Evolutionary conservation across 2,113 vertebrate species (phyloP), one percentile per base, ranked within the genome.

Genomic region (Heptranchias perlo): DNA sequence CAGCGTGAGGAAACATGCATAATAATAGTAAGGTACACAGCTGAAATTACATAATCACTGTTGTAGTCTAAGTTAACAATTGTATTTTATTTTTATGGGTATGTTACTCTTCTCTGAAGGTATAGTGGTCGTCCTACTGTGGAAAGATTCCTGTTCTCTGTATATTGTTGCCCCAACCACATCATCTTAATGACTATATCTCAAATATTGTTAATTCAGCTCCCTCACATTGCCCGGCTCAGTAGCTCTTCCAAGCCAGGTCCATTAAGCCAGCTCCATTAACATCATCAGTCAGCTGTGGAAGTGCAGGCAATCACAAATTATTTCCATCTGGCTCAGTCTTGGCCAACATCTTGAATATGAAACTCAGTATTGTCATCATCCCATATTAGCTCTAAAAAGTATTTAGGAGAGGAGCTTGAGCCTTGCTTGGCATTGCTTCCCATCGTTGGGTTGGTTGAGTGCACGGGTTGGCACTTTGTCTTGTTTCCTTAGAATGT

Each of bases 251-350:
- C 49, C 49, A 89, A 58, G 52, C 31, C 87, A 91, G 87, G 35
- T 25, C 28, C 87, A 91, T 91, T 61, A 58, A 91, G 87, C 35
- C 52, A 91, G 87, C n/a, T 61, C 54, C 52, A 91, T 35, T 91
- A 31, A 91, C 44, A 16, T n/a, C 35, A 35, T 91, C 31, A 91
- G 87, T 91, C 87, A 61, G 87, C 87, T 61, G 58, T 58, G 87
- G 54, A 91, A 91, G 54, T 58, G 58, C 87, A 91, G 54, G 54
- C 87, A 91, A 13, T 61, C 58, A 61, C 87, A 91, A 91, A 91
- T 91, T 61, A 91, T 91, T 91, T 91, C 49, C 52, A 61, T 61
- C 86, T 58, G 86, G 49, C 86, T 89, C 28, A 54, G 8, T 89
- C 49, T 89, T 89, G 86, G 86, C 86, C 49, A 52, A 89, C 10